Evolutionary conservation across 1,140 invertebrate genomes (phyloP).

Genomic region (Aphaenogaster floridana): DNA sequence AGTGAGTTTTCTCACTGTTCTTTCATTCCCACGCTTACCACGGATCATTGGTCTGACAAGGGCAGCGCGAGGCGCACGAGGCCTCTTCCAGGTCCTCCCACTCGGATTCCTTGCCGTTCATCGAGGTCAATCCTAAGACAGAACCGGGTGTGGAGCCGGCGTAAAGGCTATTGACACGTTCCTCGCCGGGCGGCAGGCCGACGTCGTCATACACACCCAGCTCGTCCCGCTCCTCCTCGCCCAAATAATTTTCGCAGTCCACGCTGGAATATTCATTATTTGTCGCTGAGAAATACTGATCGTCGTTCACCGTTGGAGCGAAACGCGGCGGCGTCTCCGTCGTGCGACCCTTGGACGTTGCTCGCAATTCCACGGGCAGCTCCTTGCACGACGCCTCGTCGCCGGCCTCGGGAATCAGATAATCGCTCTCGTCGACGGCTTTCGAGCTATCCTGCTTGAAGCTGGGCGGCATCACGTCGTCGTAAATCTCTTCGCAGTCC

Average conservation of each 20-base stretch:
- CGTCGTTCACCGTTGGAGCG: constrained; percentile 28
- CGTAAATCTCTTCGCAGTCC: constrained; percentile 77
- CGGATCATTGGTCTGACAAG: constrained; percentile 29
- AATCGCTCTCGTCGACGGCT: constrained; percentile 24
- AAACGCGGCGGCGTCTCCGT: background rate
- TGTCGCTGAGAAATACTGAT: constrained; percentile 64
- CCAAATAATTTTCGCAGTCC: constrained; percentile 65
- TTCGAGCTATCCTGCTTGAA: background rate
- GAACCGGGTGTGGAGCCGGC: constrained; percentile 75
- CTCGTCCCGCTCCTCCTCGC: constrained; percentile 69
- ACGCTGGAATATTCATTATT: constrained; percentile 79
- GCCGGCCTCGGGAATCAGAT: background rate
- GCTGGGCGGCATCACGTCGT: constrained; percentile 77
- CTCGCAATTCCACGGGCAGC: background rate
- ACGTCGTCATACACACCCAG: constrained; percentile 84
- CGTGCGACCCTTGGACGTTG: background rate
- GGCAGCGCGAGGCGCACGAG: background rate
- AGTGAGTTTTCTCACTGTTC: background rate
- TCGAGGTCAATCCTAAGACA: constrained; percentile 58
- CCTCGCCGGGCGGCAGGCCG: constrained; percentile 68
- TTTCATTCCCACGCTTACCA: constrained; percentile 50
- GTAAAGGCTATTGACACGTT: constrained; percentile 84
- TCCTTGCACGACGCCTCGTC: constrained; percentile 17
- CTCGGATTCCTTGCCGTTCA: constrained; percentile 81
- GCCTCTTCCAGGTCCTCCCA: constrained; percentile 82